Evolutionary conservation across 2,113 vertebrate genomes (phyloP), one percentile per base, ranked within the genome.

Genomic region (Oreotrochilus melanogaster): DNA sequence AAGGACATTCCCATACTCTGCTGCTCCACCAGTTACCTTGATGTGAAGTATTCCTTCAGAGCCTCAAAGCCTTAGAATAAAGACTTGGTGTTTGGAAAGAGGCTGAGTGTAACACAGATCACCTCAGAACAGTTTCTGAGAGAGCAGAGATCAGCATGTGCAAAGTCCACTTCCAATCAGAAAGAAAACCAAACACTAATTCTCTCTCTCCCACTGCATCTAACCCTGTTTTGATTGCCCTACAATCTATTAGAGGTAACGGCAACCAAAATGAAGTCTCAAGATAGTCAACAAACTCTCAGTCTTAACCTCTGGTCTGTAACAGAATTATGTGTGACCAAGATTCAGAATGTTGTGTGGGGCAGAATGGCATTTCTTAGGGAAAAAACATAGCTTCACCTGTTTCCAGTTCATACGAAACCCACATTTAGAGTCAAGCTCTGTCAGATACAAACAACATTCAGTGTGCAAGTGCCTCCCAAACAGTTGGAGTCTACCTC

Each of bases 401-500:
- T 88, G 88, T 76, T 97, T 94, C 82, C 72, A 82, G 71, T 80
- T 91, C 72, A 93, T 86, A 78, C 28, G 56, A 93, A 93, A 70
- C 58, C 56, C 50, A 5, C n/a, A 45, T 66, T 76, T 72, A 93
- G 30, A 84, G 72, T 60, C 70, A 79, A 73, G 37, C 33, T 96
- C 91, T 50, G 56, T 57, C n/a, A 92, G 51, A 78, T 15, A 56
- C 1, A 92, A 78, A 50, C 82, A 65, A 70, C 81, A 76, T 43
- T 91, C 42, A 84, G 21, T 5, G 19, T 5, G 1, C 17, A 89
- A 78, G 58, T 3, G 8, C 35, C 56, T 57, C 78, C 9, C 5
- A 85, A 89, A 78, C 50, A 69, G 58, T 69, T 0, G 7, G 33
- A 57, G 92, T 81, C 65, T 93, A 98, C 97, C 97, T 97, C 91